phyloP scores from a whole-genome alignment of 2,888 invertebrate genomes.

The Automeris io region DNA sequence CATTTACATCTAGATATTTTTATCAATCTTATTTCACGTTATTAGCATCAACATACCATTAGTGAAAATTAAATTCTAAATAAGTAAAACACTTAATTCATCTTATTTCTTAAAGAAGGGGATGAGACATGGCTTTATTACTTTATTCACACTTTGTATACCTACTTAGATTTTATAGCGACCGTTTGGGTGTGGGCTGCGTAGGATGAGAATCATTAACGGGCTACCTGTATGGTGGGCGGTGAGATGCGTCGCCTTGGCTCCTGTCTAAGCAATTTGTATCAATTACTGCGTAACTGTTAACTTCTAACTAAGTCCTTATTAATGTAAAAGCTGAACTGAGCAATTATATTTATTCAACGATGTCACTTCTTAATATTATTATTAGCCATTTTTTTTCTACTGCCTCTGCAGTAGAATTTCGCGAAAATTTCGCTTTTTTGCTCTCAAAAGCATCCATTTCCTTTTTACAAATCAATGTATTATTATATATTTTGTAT shows the following conservation, averaged over 20 bases:
- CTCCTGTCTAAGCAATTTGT: conserved; percentile 42
- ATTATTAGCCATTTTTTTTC: too few relatives aligned
- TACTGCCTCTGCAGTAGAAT: too few relatives aligned
- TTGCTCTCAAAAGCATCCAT: too few relatives aligned
- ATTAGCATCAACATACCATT: conserved; percentile 1
- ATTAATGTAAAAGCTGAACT: conserved; percentile 27
- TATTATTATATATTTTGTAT: too few relatives aligned
- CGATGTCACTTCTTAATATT: too few relatives aligned
- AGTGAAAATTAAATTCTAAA: conserved; percentile 1
- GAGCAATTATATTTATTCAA: conserved; percentile 24
- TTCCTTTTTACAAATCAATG: too few relatives aligned
- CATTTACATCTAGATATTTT: too few relatives aligned
- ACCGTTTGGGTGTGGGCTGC: conserved; percentile 45
- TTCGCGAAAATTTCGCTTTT: too few relatives aligned
- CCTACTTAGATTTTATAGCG: conserved; percentile 61
- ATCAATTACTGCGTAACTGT: conserved; percentile 52
- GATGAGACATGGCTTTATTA: conserved; percentile 32
- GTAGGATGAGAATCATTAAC: conserved; percentile 43
- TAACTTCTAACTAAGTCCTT: conserved; percentile 34
- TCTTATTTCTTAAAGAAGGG: conserved; percentile 20
- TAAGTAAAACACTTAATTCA: conserved; percentile 6
- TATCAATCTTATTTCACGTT: neutral
- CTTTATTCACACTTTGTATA: conserved; percentile 62
- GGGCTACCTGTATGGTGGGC: conserved; percentile 36
- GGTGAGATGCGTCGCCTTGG: conserved; percentile 25